Conservation (phyloP, 2,113 vertebrate genomes). For the Baryphthengus martii region DNA sequence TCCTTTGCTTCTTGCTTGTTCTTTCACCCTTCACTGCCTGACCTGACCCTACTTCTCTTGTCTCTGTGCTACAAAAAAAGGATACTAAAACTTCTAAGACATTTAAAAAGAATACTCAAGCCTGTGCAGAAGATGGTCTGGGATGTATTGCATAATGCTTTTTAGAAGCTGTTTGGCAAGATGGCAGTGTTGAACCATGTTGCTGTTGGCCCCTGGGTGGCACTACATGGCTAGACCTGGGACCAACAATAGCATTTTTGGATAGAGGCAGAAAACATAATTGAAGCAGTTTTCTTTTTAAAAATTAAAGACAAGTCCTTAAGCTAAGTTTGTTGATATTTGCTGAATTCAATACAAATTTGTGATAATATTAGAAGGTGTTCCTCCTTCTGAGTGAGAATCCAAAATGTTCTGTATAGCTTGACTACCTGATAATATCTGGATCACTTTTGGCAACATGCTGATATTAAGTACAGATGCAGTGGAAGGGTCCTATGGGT, state of each 20-base stretch:
- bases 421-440: not conserved
- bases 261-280: not conserved
- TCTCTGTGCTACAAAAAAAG: conserved; percentile 9
- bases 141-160: conserved; percentile 26
- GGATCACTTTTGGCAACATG: conserved; percentile 29
- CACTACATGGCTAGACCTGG: conserved; percentile 69
- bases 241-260: conserved; percentile 44
- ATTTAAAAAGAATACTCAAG: not conserved
- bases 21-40: not conserved
- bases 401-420: not conserved
- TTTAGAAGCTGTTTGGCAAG: conserved; percentile 51
- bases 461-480: not conserved
- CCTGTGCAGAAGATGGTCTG: not conserved
- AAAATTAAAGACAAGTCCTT: conserved; percentile 2
- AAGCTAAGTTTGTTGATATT: conserved; percentile 17
- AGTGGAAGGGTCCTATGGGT: conserved; percentile 13
- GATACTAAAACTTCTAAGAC: not conserved
- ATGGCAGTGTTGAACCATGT: conserved; percentile 41
- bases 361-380: not conserved
- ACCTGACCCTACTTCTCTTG: not conserved
- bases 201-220: conserved; percentile 76
- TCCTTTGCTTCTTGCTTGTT: conserved; percentile 40
- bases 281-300: conserved; percentile 17
- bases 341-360: not conserved
- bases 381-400: not conserved